Conservation (phyloP, 2,888 invertebrate genomes). For the Microplitis deprimator region DNA sequence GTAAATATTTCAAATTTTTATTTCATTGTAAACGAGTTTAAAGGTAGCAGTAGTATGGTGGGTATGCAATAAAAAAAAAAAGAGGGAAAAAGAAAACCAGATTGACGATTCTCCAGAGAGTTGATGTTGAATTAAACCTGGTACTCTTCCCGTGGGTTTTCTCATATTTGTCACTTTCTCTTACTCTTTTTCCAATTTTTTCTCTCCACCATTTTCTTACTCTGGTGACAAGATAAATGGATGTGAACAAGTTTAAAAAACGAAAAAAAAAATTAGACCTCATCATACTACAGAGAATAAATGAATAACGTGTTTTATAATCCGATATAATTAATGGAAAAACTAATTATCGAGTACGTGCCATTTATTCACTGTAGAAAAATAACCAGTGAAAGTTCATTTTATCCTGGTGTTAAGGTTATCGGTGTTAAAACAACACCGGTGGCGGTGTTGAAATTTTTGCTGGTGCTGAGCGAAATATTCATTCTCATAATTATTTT, state of each 20-base stretch:
- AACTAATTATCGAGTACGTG: not conserved
- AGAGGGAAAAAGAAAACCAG: slow-evolving; percentile 17
- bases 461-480: too few relatives aligned
- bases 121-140: slow-evolving; percentile 34
- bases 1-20: not conserved
- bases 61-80: not conserved
- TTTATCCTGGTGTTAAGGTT: not conserved
- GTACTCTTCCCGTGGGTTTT: slow-evolving; percentile 20
- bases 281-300: not conserved
- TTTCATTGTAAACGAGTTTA: not conserved
- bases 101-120: slow-evolving; percentile 31
- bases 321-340: not conserved
- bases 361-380: not conserved
- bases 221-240: not conserved
- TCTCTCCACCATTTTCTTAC: slow-evolving; percentile 5
- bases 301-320: not conserved
- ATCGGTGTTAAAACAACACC: not conserved
- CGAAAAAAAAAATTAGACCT: not conserved
- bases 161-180: not conserved
- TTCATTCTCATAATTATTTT: too few relatives aligned
- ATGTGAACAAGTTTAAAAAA: not conserved
- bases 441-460: too few relatives aligned
- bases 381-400: too few relatives aligned
- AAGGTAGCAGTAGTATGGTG: not conserved
- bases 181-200: slow-evolving; percentile 9